These are phyloP conservation scores for Hipparchia semele DNA, from an alignment of 2,888 invertebrate species.

Conservation along the genomic window DNA sequence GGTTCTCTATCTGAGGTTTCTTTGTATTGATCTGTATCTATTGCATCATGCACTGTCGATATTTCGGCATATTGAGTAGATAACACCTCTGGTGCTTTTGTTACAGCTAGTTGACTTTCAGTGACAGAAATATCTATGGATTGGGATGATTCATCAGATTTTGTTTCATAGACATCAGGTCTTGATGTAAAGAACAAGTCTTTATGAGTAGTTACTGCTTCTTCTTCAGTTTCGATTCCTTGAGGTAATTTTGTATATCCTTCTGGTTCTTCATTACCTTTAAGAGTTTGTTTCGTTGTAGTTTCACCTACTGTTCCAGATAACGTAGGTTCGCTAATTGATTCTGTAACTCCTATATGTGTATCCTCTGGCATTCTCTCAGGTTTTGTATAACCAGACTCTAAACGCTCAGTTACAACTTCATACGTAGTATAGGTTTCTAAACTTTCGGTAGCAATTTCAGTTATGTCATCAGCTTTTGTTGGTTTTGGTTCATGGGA, in stretches of 20 bases:
- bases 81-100: slow-evolving; percentile 8
- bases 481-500: slow-evolving; percentile 14
- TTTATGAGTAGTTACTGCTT: neutral
- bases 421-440: slow-evolving; percentile 17
- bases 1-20: neutral
- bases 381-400: slow-evolving; percentile 2
- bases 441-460: slow-evolving; percentile 12
- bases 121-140: neutral
- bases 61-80: neutral
- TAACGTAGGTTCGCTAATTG: neutral
- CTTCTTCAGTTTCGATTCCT: neutral
- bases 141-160: slow-evolving; percentile 3
- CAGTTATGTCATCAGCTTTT: slow-evolving; percentile 14
- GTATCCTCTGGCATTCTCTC: neutral
- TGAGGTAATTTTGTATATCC: slow-evolving; percentile 10
- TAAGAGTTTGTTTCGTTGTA: neutral
- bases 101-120: neutral
- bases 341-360: slow-evolving; percentile 18
- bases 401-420: neutral
- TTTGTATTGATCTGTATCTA: neutral
- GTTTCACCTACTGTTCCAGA: neutral
- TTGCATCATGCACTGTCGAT: neutral
- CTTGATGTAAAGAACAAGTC: slow-evolving; percentile 5
- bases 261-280: slow-evolving; percentile 1
- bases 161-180: slow-evolving; percentile 9